Conservation (phyloP, 2,797 vertebrate species). For the Ciconia nigra region DNA sequence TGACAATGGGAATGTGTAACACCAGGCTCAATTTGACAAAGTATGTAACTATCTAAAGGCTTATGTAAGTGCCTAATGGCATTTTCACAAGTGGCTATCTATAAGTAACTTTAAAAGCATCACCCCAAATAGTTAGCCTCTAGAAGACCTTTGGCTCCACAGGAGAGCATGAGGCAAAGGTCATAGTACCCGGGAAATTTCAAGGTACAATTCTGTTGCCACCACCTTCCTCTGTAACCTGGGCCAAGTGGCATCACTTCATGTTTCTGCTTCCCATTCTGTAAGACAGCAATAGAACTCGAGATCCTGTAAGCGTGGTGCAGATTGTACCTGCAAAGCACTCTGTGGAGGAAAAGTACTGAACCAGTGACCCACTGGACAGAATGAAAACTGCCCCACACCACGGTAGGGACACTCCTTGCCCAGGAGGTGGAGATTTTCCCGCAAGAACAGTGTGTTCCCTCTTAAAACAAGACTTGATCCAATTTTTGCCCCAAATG, state of each 20-base stretch:
- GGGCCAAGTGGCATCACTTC: not conserved
- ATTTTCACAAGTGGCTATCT: not conserved
- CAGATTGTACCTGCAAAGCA: not conserved
- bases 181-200: not conserved
- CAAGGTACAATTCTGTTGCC: not conserved
- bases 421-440: not conserved
- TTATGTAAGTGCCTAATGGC: not conserved
- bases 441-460: not conserved
- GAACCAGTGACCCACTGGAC: not conserved
- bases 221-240: not conserved
- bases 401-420: not conserved
- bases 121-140: not conserved
- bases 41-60: not conserved
- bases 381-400: not conserved
- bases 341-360: not conserved
- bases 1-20: not conserved
- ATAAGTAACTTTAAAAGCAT: not conserved
- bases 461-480: not conserved
- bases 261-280: not conserved
- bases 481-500: not conserved
- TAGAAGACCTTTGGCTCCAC: not conserved
- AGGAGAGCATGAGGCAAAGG: not conserved
- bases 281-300: not conserved
- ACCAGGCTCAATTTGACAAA: not conserved
- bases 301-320: rapidly evolving